A percentile compares a stretch with the other conserved stretches of the same genome.
phyloP scores from a whole-genome alignment of 2,113 vertebrate genomes.

The Gymnarchus niloticus region DNA sequence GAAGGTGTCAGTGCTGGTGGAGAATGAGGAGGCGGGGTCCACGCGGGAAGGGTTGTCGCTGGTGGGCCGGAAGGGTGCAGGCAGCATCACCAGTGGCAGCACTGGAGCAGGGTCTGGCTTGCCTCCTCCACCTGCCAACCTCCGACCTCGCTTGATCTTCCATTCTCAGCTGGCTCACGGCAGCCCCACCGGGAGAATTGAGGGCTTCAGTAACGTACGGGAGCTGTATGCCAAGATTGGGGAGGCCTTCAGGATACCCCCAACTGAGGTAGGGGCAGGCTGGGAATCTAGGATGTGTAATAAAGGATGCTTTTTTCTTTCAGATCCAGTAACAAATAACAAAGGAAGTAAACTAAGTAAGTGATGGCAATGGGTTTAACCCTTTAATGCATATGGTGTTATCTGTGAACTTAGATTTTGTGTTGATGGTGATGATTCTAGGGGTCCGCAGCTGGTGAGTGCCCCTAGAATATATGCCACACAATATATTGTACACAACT shows the following conservation, averaged over 20 bases:
- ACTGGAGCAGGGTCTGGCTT: constrained; percentile 56
- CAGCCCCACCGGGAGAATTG: constrained; percentile 82
- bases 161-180: constrained; percentile 88
- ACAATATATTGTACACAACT: too few relatives aligned
- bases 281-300: neutral
- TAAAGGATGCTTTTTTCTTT: neutral
- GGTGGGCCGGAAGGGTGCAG: constrained; percentile 55
- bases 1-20: constrained; percentile 79
- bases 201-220: constrained; percentile 84
- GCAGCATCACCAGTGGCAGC: constrained; percentile 45
- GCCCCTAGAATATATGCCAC: too few relatives aligned
- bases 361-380: too few relatives aligned
- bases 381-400: too few relatives aligned
- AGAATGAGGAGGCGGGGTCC: constrained; percentile 80
- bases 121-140: constrained; percentile 71
- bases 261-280: constrained; percentile 62
- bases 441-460: too few relatives aligned
- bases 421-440: too few relatives aligned
- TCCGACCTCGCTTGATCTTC: constrained; percentile 82
- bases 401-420: too few relatives aligned
- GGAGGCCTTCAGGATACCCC: constrained; percentile 75
- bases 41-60: constrained; percentile 70
- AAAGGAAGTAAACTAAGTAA: too few relatives aligned
- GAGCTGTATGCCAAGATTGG: constrained; percentile 83
- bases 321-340: too few relatives aligned